Percentiles rank a stretch among this genome's conserved stretches.
Conservation (phyloP, 2,797 vertebrate genomes). For the Delichon dasypus region DNA sequence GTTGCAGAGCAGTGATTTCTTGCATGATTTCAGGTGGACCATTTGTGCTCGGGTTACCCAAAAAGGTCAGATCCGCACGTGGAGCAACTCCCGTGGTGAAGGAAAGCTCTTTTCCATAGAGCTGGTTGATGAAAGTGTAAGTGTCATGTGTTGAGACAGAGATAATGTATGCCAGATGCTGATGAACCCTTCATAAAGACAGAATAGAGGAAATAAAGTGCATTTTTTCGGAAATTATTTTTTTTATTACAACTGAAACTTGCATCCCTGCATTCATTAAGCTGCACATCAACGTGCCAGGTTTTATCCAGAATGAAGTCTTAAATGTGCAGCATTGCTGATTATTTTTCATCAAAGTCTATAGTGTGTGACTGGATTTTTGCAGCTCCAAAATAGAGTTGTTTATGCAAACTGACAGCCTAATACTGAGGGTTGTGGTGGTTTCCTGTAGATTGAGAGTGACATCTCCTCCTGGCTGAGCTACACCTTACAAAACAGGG, state of each 20-base stretch:
- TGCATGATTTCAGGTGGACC: slow-evolving; percentile 86
- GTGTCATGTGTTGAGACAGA: slow-evolving; percentile 52
- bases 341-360: slow-evolving; percentile 56
- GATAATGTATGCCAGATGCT: slow-evolving; percentile 34
- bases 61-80: slow-evolving; percentile 91
- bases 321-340: slow-evolving; percentile 28
- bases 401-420: slow-evolving; percentile 38
- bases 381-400: slow-evolving; percentile 47
- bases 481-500: not conserved
- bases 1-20: not conserved
- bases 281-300: not conserved
- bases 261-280: slow-evolving; percentile 44
- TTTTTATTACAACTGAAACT: slow-evolving; percentile 33
- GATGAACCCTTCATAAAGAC: slow-evolving; percentile 38
- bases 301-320: slow-evolving; percentile 27
- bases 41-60: slow-evolving; percentile 94
- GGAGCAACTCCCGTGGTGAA: slow-evolving; percentile 97
- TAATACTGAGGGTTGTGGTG: not conserved
- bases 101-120: slow-evolving; percentile 98
- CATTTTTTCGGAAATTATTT: slow-evolving; percentile 20
- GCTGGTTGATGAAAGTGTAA: slow-evolving; percentile 95
- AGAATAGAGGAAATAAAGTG: slow-evolving; percentile 27
- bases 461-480: not conserved
- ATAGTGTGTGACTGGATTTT: slow-evolving; percentile 35
- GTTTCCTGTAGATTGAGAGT: not conserved